These are phyloP conservation scores for Phyllotreta cruciferae DNA, from an alignment of 2,888 invertebrate species.

Conservation along the genomic window DNA sequence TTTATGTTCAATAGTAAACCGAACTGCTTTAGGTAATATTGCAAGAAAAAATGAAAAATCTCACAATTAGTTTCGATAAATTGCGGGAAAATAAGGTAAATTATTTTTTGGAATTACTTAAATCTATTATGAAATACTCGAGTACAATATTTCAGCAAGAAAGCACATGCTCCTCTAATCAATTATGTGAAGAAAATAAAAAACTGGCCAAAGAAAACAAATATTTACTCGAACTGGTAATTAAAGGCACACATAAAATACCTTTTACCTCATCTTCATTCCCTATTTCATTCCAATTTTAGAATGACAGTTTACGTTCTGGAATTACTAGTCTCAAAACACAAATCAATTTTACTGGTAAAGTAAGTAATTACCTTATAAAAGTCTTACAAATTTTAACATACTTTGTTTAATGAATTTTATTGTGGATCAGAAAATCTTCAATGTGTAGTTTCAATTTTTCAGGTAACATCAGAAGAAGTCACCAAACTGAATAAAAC, in stretches of 20 bases:
- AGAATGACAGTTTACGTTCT: conserved; percentile 44
- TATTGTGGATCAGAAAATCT: background rate
- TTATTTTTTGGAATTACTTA: background rate
- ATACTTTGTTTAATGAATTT: background rate
- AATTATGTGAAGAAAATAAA: conserved; percentile 38
- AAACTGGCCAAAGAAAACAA: conserved; percentile 38
- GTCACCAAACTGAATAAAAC: conserved; percentile 42
- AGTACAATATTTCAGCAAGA: conserved; percentile 33
- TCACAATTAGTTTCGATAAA: conserved; percentile 33
- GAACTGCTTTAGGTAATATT: conserved; percentile 33
- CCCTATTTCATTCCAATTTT: conserved; percentile 32
- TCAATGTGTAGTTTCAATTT: background rate
- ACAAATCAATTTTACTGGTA: conserved; percentile 35
- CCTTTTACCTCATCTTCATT: background rate
- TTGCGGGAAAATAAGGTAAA: conserved; percentile 37
- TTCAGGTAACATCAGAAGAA: conserved; percentile 44
- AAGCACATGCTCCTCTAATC: conserved; percentile 30
- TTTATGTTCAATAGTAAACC: conserved; percentile 16
- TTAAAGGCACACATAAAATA: conserved; percentile 4
- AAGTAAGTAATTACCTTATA: conserved; percentile 41
- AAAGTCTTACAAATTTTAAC: background rate
- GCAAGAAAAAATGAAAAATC: conserved; percentile 33
- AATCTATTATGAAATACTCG: background rate
- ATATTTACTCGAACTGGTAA: conserved; percentile 44
- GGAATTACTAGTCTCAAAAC: conserved; percentile 38